phyloP scores from a whole-genome alignment of 2,888 invertebrate species.

The Conomelus anceps region DNA sequence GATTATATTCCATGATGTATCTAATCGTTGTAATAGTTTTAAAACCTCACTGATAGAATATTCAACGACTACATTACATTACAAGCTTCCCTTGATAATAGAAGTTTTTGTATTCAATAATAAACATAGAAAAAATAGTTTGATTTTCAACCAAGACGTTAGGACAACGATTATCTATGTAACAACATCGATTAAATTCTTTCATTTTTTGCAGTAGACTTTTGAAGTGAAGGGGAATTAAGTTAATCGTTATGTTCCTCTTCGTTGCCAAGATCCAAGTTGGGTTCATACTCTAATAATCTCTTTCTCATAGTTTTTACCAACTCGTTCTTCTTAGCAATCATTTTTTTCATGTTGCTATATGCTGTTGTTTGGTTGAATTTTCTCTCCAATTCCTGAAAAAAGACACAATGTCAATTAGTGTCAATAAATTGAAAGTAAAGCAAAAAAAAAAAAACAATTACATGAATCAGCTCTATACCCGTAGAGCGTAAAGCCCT shows the following conservation, averaged over 20 bases:
- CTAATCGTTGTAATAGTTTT: too few relatives aligned
- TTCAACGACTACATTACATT: too few relatives aligned
- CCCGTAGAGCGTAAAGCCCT: too few relatives aligned
- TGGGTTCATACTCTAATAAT: constrained; percentile 30
- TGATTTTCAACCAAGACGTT: too few relatives aligned
- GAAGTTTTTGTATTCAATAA: too few relatives aligned
- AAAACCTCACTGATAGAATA: too few relatives aligned
- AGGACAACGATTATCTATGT: background rate
- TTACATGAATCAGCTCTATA: too few relatives aligned
- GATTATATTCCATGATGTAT: too few relatives aligned
- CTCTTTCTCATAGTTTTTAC: constrained; percentile 42
- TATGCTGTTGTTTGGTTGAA: constrained; percentile 51
- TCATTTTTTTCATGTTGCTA: constrained; percentile 50
- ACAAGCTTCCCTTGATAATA: too few relatives aligned
- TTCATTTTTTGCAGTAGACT: background rate
- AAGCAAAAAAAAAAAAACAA: too few relatives aligned
- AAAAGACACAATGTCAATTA: background rate
- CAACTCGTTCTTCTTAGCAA: constrained; percentile 50
- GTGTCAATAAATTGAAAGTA: too few relatives aligned
- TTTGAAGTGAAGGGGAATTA: background rate
- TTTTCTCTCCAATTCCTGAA: constrained; percentile 50
- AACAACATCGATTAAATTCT: background rate
- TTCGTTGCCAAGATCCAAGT: constrained; percentile 13
- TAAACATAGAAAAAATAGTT: too few relatives aligned
- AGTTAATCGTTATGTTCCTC: background rate